Base-by-base conservation (phyloP, 2,113 vertebrate genomes). In the Castor canadensis region DNA sequence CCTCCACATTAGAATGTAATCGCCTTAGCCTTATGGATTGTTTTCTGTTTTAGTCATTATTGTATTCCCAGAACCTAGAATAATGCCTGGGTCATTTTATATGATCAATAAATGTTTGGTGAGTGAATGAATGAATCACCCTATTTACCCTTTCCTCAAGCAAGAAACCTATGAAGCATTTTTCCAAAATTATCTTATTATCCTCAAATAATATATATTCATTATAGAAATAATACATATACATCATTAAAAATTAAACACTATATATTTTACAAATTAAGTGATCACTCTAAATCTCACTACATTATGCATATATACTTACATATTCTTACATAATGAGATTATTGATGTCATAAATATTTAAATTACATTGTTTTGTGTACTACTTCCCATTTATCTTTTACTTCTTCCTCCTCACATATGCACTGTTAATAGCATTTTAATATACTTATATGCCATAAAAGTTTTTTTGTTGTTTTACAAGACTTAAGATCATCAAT, bases 241-340 rank as follows among this genome's bases (percentile, higher is more conserved):
- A 43, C 40, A 66, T 93, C 43, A 64, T 24, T 96, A 73, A 91
- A 90, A 73, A n/a, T 71, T 69, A 93, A 89, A 79, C 3, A 85
- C 11, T 58, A 72, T 81, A 45, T 95, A 94, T 85, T 86, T 71
- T 89, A 67, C 20, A 96, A 86, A 87, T 84, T 89, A 93, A 79
- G 9, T 79, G 79, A 93, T 80, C 32, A 89, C 35, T 93, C 49
- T 40, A 91, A 60, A 91, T 87, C 17, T 89, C 35, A 93, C 17
- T 16, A 83, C n/a, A 28, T 89, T 87, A 73, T 95, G 38, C 9
- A 82, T 49, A 67, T 16, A 15, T n/a, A 77, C 24, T 35, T 43
- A 72, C 38, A 45, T 71, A 71, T 60, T 91, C 72, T 94, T 94
- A 69, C 10, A 92, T 66, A 85, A 38, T 72, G 20, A 40, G 22